These are phyloP conservation scores for Lonchura striata DNA, from an alignment of 2,113 vertebrate genomes.

Conservation along the genomic window DNA sequence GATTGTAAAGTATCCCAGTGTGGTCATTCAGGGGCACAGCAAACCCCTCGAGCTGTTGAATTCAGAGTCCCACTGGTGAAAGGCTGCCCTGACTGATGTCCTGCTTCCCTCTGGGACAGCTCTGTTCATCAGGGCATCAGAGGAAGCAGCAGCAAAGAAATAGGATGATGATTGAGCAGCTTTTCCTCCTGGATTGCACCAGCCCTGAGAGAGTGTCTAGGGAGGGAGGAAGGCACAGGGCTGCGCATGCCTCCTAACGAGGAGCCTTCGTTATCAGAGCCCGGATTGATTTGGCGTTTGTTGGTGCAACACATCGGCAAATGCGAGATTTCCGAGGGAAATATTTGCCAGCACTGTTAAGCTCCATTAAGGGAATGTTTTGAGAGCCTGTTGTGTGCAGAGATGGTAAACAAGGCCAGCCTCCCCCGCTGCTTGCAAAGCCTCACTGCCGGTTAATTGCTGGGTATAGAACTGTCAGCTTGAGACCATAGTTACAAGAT, in stretches of 20 bases:
- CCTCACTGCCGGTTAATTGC: constrained; percentile 8
- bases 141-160: neutral
- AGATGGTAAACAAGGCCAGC: neutral
- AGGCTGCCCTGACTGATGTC: neutral
- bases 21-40: neutral
- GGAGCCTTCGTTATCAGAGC: neutral
- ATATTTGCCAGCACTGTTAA: constrained; percentile 10
- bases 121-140: neutral
- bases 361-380: neutral
- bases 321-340: neutral
- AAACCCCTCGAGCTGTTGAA: neutral
- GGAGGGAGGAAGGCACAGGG: neutral
- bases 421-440: neutral
- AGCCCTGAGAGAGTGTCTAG: neutral
- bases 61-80: rapidly evolving
- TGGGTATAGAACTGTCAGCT: neutral
- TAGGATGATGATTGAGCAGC: neutral
- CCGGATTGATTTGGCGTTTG: neutral
- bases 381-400: neutral
- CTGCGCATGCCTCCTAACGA: neutral
- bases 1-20: neutral
- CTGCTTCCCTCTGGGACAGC: neutral
- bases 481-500: neutral
- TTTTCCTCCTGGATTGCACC: neutral
- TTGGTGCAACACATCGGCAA: neutral